Base-by-base conservation (phyloP, 2,888 invertebrate genomes). In the Acanthosepion esculentum region DNA sequence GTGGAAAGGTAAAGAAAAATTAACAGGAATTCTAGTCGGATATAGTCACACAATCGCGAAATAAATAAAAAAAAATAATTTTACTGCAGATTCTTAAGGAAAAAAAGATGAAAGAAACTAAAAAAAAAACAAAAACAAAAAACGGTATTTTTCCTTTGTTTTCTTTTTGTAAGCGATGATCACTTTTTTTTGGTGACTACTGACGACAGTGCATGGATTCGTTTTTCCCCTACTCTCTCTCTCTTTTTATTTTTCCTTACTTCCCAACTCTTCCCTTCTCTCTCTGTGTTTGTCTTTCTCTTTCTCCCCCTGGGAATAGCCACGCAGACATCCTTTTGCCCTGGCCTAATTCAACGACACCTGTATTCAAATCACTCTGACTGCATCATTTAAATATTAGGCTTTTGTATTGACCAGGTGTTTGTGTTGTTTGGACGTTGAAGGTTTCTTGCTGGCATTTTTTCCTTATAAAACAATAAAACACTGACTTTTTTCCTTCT, bases 261-360 rank as follows among this genome's bases (percentile, higher is more conserved):
- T 12, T 78, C 15, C 41, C 78, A 50, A 50, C 50, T 50, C 12
- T 4, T 50, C 26, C 7, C 64, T 23, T 23, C 23, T 26, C 23
- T 26, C 12, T n/a, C 10, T 78, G 2, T n/a, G 4, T n/a, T 8
- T n/a, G 4, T n/a, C 10, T 78, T 12, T n/a, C 78, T n/a, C n/a
- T 78, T 18, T 78, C n/a, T 12, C 12, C n/a, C n/a, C 12, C n/a
- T 29, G n/a, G 78, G n/a, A 78, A 78, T 78, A 78, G 10, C 78
- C 78, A 78, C 78, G 78, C 78, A 78, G 12, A n/a, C 78, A n/a
- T 78, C 78, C n/a, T 78, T n/a, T 78, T 78, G 78, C 78, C 78
- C 78, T 78, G 78, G 78, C n/a, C 78, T 78, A 78, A 78, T 78
- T 78, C n/a, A n/a, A n/a, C 78, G 78, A n/a, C 78, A 78, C 78